Evolutionary conservation across 2,113 vertebrate genomes (phyloP).

Genomic region (Oncorhynchus tshawytscha): DNA sequence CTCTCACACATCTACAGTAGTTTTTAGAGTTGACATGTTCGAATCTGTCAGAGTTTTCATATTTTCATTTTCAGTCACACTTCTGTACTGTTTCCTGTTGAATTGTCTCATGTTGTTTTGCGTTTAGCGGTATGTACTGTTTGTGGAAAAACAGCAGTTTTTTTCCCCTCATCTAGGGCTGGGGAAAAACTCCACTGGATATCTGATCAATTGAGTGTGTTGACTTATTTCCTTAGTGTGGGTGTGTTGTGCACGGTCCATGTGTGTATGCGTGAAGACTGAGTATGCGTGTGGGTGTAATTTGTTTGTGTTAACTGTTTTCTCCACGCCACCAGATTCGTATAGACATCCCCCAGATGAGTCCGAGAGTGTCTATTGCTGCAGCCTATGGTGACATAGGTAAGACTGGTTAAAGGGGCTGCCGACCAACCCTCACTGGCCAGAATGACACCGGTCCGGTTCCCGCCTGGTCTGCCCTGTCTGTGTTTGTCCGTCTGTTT

Average conservation of each 20-base stretch:
- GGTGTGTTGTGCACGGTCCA: not conserved
- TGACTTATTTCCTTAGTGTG: slow-evolving; percentile 10
- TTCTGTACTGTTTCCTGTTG: no score
- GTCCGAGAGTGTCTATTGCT: slow-evolving; percentile 86
- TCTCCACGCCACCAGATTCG: slow-evolving; percentile 80
- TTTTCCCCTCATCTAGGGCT: no score
- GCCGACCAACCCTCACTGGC: slow-evolving; percentile 7
- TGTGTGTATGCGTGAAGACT: no score
- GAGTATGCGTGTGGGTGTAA: no score
- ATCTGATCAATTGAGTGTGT: slow-evolving; percentile 12
- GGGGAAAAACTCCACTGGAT: not conserved
- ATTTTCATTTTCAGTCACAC: no score
- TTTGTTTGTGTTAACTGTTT: slow-evolving; percentile 8
- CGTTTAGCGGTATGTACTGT: not conserved
- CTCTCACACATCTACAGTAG: no score
- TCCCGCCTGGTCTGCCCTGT: slow-evolving; percentile 50
- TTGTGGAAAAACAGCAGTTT: no score
- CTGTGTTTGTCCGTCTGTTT: slow-evolving; percentile 19
- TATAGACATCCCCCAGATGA: slow-evolving; percentile 97
- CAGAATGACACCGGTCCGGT: slow-evolving; percentile 20
- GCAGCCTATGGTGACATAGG: slow-evolving; percentile 92
- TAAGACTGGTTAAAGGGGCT: slow-evolving; percentile 69
- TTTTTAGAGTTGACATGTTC: no score
- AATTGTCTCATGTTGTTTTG: not conserved
- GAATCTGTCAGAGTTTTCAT: no score